Evolutionary conservation across 2,888 invertebrate species (phyloP), one percentile per base, ranked within the genome.

Genomic region (Eledone cirrhosa): DNA sequence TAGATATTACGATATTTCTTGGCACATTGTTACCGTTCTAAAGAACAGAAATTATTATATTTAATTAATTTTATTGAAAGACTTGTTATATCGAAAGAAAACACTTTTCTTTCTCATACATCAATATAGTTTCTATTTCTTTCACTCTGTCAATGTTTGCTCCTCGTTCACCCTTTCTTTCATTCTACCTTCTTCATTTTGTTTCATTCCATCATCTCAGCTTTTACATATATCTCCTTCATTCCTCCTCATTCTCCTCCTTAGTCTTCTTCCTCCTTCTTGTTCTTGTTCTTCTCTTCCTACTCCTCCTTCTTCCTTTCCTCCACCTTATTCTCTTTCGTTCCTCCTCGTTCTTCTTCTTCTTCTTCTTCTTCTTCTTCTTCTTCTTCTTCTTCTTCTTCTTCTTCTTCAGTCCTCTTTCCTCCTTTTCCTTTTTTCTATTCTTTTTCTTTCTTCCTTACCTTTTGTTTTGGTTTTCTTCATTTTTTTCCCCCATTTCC

Each of bases 151-250:
- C 22, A 11, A 13, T 19, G 11, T 19, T 27, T 27, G 11, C 63
- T 19, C 22, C 63, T 33, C 33, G 31, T 63, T 22, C 22, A 19
- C 22, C 31, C 31, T 41, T 31, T 41, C 72, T 31, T 41, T 31
- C 72, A 33, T 5, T 67, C 33, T 31, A 31, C 33, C 72, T 72
- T 31, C 72, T 72, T 72, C 41, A 29, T 72, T 31, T n/a, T n/a
- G 31, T n/a, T n/a, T 69, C 31, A 31, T 31, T 33, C 8, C 33
- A 33, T n/a, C 29, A 16, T 33, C 67, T 67, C 67, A n/a, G n/a
- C n/a, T n/a, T n/a, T n/a, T n/a, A 29, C 67, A 67, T 29, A 19
- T 22, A 29, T n/a, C 53, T 1, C 53, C 53, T 5, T n/a, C 5
- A 1, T 53, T n/a, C 53, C 53, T 22, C 53, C 67, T 29, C 67